Evolutionary conservation across 2,113 vertebrate genomes (phyloP), one percentile per base, ranked within the genome.

Genomic region (Aspidoscelis tigris): DNA sequence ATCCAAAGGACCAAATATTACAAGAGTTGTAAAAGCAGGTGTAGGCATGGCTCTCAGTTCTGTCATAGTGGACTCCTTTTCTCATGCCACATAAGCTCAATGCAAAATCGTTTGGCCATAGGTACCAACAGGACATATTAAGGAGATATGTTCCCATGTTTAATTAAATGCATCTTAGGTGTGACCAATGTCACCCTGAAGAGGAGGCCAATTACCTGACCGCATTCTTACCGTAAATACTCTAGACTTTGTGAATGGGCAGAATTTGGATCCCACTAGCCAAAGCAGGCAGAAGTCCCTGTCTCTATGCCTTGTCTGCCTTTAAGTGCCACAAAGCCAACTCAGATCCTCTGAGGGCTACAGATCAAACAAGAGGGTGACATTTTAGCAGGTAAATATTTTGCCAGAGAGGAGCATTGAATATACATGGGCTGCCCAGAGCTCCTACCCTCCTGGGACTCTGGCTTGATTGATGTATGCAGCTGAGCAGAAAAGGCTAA

Each of bases 321-420:
- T 61, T 78, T 76, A 73, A 39, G 41, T 14, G 65, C 74, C 75
- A 64, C 74, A 33, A 65, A 58, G 55, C 10, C 53, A 80, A 78
- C 20, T 75, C 77, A 65, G 76, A 75, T 26, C 65, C 77, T 70
- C 80, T 78, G 68, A 76, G 77, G 70, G 61, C 81, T 26, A 39
- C 16, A 50, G 72, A 81, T 88, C 78, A 88, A 88, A 84, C 41
- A 58, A 47, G 71, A 84, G 83, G 86, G 78, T 88, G 82, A 81
- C 86, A 88, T 80, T 88, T 88, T 81, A 84, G 55, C 78, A 84
- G 82, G 82, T 88, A 88, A 88, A 88, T 88, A 88, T 84, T 88
- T 72, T 88, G 82, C 78, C 79, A 81, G 82, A 71, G 74, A 88
- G 68, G 80, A 84, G 58, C 78, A 80, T 58, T 86, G 84, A 83